phyloP scores from a whole-genome alignment of 37 sponge, comb jelly and placozoan species.

The Crambe crambe region DNA sequence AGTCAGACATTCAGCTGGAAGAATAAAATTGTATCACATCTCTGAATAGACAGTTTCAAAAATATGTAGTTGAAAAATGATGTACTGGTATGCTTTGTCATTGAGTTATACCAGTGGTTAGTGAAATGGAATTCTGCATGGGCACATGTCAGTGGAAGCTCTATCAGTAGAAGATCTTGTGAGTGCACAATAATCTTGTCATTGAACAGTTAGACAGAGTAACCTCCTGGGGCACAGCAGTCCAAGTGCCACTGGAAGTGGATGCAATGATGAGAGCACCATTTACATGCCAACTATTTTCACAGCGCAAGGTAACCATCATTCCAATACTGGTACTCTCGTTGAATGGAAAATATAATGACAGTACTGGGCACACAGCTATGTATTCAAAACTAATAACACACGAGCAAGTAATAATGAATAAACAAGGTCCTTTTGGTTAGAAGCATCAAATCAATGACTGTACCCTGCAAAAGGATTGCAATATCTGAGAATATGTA shows the following conservation, averaged over 20 bases:
- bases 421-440: too few relatives aligned
- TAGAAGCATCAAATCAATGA: not conserved
- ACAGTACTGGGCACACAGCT: not conserved
- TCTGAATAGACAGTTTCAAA: not conserved
- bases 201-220: too few relatives aligned
- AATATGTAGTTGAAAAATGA: too few relatives aligned
- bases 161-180: too few relatives aligned
- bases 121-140: too few relatives aligned
- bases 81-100: too few relatives aligned
- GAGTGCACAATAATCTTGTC: too few relatives aligned
- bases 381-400: too few relatives aligned
- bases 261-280: not conserved
- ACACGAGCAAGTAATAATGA: too few relatives aligned
- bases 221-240: not conserved
- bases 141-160: not conserved
- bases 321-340: not conserved
- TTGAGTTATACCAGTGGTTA: too few relatives aligned
- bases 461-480: not conserved
- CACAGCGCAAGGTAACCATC: not conserved
- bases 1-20: not conserved
- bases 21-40: not conserved
- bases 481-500: too few relatives aligned
- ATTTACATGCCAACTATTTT: not conserved
- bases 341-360: not conserved
- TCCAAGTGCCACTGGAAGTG: not conserved